Base-by-base conservation (phyloP, 2,888 invertebrate species). In the Drosophila suboccidentalis region DNA sequence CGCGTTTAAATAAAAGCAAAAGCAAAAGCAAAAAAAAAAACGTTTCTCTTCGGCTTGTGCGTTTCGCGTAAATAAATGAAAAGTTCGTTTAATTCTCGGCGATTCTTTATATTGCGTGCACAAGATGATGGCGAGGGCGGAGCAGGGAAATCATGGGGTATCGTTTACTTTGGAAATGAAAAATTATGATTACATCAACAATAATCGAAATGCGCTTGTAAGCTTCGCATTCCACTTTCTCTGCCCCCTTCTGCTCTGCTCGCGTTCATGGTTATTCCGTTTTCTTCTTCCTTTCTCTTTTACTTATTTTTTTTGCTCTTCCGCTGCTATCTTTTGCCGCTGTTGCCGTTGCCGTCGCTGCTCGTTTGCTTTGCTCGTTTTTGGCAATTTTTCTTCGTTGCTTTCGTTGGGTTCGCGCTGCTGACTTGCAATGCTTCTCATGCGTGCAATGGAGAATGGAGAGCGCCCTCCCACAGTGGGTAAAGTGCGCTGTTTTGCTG, bases 81-180 rank as follows among this genome's bases (percentile, higher is more conserved):
- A 85, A 87, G 77, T 79, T 83, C 81, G 80, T 87, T 85, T 87
- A 85, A 85, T 87, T 83, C 83, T 75, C 64, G 78, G 70, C 71
- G 70, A 81, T 83, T 86, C 82, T 79, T 83, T 81, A 83, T 77
- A 65, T 62, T 69, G 58, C 53, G 49, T 62, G 57, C 44, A 29
- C 57, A 26, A 34, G 44, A 4, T 17, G 34, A 9, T 8, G 10
- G 8, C 3, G 13, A 13, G 6, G 13, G 6, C 6, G 50, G 8
- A 15, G 26, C 11, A 47, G 29, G 57, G 26, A 6, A 4, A 22
- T 13, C 39, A 38, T 41, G 49, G 54, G 49, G 36, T 75, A 84
- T 87, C 89, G 87, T 89, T 89, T 87, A 86, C 82, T 89, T 87
- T 89, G 85, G 87, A 84, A 86, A 89, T 86, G 89, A 89, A 89